Conservation (phyloP, 2,888 invertebrate genomes). For the Sympetrum striolatum region DNA sequence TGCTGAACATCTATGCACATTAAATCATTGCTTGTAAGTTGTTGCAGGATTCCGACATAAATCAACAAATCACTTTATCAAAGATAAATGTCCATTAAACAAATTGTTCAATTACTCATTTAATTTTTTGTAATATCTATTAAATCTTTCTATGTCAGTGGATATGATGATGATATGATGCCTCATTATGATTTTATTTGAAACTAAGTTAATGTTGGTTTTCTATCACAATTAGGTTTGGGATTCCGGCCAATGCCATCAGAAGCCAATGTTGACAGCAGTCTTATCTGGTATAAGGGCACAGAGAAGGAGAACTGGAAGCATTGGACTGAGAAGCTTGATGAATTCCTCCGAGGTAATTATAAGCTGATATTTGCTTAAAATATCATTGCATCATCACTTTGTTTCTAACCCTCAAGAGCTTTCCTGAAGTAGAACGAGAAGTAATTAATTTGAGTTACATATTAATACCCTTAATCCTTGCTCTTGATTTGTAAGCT, state of each 20-base stretch:
- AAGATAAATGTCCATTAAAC: no score
- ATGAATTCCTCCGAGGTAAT: slow-evolving; percentile 79
- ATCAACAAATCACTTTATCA: no score
- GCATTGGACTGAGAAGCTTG: slow-evolving; percentile 79
- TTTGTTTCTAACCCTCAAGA: background rate
- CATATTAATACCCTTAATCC: no score
- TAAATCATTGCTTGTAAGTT: no score
- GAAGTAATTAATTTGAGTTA: no score
- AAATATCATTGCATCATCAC: background rate
- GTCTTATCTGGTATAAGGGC: slow-evolving; percentile 93
- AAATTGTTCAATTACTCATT: no score
- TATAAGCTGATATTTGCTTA: background rate
- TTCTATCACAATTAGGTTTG: slow-evolving; percentile 65
- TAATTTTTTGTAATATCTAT: background rate
- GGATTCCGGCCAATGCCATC: slow-evolving; percentile 95
- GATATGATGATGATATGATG: background rate
- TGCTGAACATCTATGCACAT: no score
- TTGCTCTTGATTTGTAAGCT: no score
- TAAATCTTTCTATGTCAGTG: background rate
- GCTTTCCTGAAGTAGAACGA: background rate
- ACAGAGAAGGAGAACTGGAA: slow-evolving; percentile 77
- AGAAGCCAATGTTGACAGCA: slow-evolving; percentile 85
- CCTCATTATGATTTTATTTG: background rate
- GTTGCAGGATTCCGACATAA: no score
- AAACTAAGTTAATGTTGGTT: background rate